These are phyloP conservation scores for Invenusta paracnida DNA, from an alignment of 2,888 invertebrate species.

Conservation along the genomic window DNA sequence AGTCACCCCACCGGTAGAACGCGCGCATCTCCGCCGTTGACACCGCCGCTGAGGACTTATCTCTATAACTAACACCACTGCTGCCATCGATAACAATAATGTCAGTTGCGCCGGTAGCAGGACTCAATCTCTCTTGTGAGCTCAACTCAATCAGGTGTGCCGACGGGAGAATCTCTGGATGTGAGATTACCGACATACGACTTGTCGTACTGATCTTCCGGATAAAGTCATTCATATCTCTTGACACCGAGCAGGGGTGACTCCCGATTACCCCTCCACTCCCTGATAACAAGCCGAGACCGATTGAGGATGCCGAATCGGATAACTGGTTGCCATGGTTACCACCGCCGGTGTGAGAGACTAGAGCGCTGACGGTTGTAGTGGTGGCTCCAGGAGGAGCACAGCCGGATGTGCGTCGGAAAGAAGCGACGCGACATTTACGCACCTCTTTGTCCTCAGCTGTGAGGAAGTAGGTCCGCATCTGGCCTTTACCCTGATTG, in stretches of 20 bases:
- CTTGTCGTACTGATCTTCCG: background rate
- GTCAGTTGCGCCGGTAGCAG: background rate
- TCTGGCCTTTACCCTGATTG: background rate
- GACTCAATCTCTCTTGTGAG: background rate
- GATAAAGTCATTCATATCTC: background rate
- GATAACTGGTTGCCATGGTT: background rate
- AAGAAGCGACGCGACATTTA: background rate
- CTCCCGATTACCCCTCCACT: too few relatives aligned
- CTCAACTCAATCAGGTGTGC: background rate
- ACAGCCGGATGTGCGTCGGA: background rate
- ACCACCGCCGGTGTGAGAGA: too few relatives aligned
- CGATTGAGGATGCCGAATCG: too few relatives aligned
- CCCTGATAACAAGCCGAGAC: too few relatives aligned
- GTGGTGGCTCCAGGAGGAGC: background rate
- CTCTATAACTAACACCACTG: too few relatives aligned
- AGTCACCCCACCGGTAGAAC: background rate
- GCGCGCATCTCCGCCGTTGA: background rate
- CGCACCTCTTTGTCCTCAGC: background rate
- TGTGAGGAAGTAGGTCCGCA: background rate
- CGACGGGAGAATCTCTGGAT: background rate
- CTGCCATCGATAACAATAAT: too few relatives aligned
- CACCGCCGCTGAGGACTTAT: too few relatives aligned
- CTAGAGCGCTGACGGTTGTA: background rate
- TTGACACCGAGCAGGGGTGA: background rate
- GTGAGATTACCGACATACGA: background rate